These are phyloP conservation scores for Dastarcus helophoroides DNA, from an alignment of 2,888 invertebrate species.

Conservation along the genomic window DNA sequence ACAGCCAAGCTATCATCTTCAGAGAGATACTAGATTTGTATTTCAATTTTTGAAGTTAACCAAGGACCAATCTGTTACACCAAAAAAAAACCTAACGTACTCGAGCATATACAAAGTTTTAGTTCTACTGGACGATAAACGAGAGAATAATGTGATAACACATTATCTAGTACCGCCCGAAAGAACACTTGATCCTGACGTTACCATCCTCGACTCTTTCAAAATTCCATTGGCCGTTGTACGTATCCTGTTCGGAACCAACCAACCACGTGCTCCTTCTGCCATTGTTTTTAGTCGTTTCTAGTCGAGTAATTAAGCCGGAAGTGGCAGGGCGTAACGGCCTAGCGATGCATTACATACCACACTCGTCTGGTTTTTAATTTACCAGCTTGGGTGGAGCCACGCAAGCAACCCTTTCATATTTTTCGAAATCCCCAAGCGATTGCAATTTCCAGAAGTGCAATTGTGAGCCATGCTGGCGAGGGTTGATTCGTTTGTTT, in stretches of 20 bases:
- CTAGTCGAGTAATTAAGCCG: constrained; percentile 31
- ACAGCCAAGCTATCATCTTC: too few species aligned
- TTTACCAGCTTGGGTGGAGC: constrained; percentile 27
- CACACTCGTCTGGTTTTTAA: constrained; percentile 27
- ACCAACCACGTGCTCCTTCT: constrained; percentile 30
- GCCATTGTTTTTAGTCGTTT: constrained; percentile 32
- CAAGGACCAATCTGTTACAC: too few species aligned
- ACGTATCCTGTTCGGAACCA: constrained; percentile 26
- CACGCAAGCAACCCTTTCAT: constrained; percentile 16
- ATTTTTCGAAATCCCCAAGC: constrained; percentile 12
- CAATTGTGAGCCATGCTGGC: constrained; percentile 1
- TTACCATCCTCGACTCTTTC: constrained; percentile 23
- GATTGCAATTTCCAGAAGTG: constrained; percentile 16
- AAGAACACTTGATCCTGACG: constrained; percentile 21
- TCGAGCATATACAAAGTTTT: too few species aligned
- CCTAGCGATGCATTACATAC: constrained; percentile 21
- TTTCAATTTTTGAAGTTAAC: too few species aligned
- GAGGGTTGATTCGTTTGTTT: constrained; percentile 2
- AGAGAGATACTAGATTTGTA: too few species aligned
- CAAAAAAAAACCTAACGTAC: too few species aligned
- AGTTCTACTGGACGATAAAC: too few species aligned
- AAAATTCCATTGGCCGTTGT: constrained; percentile 27
- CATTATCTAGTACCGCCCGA: not conserved
- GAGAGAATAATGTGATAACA: too few species aligned
- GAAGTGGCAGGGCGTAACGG: constrained; percentile 31